phyloP scores from a whole-genome alignment of 2,888 invertebrate genomes.

The Drosophila dives region DNA sequence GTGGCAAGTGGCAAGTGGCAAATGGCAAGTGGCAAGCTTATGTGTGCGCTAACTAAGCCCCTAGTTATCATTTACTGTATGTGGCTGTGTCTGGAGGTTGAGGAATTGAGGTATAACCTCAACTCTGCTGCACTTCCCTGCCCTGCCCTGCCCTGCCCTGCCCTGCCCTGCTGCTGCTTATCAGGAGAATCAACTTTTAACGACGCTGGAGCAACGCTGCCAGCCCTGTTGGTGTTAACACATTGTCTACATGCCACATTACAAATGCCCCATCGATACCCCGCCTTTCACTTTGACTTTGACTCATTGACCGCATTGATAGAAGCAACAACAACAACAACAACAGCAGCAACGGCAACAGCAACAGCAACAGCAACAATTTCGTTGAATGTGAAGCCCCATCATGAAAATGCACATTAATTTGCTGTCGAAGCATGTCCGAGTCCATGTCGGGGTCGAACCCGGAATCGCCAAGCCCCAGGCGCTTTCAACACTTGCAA shows the following conservation, averaged over 20 bases:
- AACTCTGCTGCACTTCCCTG: background rate
- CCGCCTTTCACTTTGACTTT: conserved; percentile 18
- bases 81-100: background rate
- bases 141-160: background rate
- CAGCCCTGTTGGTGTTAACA: conserved; percentile 70
- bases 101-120: background rate
- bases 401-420: conserved; percentile 57
- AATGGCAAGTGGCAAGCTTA: background rate
- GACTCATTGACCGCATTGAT: conserved; percentile 39
- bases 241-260: conserved; percentile 68
- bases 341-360: background rate
- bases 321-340: conserved; percentile 8
- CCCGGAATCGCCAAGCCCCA: conserved; percentile 45
- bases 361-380: background rate
- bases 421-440: conserved; percentile 62
- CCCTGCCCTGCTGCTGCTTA: background rate
- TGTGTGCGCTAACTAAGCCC: conserved; percentile 3
- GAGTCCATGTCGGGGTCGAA: conserved; percentile 25
- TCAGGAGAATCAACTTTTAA: conserved; percentile 34
- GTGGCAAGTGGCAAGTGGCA: background rate
- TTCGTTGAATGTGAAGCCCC: conserved; percentile 8
- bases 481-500: conserved; percentile 58
- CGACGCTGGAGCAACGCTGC: conserved; percentile 39
- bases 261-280: conserved; percentile 37
- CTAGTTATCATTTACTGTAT: conserved; percentile 36